A percentile compares a stretch with the other conserved stretches of the same genome.
Evolutionary conservation across 30 jellyfish, hydroid and myxozoan species (phyloP).

Genomic region (Sanderia malayensis): DNA sequence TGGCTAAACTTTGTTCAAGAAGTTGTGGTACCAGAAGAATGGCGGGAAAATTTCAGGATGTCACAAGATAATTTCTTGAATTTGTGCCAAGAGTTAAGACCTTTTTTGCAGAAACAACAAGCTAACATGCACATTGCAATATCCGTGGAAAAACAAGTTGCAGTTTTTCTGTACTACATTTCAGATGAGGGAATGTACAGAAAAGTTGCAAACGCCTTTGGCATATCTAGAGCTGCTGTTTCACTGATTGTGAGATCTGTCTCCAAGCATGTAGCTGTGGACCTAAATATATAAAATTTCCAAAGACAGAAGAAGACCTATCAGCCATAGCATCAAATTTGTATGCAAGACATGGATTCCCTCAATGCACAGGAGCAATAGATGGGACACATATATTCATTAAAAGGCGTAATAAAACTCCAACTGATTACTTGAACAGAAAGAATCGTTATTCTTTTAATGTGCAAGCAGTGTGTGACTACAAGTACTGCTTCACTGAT

Average conservation of each 20-base stretch:
- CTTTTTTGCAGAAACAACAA: slow-evolving; percentile 30
- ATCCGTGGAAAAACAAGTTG: slow-evolving; percentile 38
- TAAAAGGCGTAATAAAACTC: not conserved
- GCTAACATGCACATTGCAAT: slow-evolving; percentile 16
- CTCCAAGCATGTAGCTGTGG: slow-evolving; percentile 36
- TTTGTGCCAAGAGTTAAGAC: slow-evolving; percentile 27
- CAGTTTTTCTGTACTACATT: slow-evolving; percentile 51
- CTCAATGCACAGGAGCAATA: slow-evolving; percentile 70
- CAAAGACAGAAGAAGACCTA: slow-evolving; percentile 28
- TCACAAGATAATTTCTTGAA: not conserved
- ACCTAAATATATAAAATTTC: slow-evolving; percentile 42
- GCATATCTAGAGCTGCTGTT: slow-evolving; percentile 58
- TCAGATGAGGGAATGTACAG: slow-evolving; percentile 58
- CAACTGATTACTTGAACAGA: slow-evolving; percentile 20
- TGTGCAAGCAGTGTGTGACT: slow-evolving; percentile 35
- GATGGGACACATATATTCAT: slow-evolving; percentile 42
- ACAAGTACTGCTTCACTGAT: slow-evolving; percentile 40
- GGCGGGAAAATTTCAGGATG: slow-evolving; percentile 24
- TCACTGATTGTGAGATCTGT: slow-evolving; percentile 37
- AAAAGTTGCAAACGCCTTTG: slow-evolving; percentile 58
- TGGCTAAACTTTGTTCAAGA: not conserved
- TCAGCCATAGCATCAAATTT: slow-evolving; percentile 3
- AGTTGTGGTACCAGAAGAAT: not conserved
- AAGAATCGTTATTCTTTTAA: slow-evolving; percentile 28
- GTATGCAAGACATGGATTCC: slow-evolving; percentile 48